Evolutionary conservation across 2,113 vertebrate species (phyloP).

Genomic region (Centropristis striata): DNA sequence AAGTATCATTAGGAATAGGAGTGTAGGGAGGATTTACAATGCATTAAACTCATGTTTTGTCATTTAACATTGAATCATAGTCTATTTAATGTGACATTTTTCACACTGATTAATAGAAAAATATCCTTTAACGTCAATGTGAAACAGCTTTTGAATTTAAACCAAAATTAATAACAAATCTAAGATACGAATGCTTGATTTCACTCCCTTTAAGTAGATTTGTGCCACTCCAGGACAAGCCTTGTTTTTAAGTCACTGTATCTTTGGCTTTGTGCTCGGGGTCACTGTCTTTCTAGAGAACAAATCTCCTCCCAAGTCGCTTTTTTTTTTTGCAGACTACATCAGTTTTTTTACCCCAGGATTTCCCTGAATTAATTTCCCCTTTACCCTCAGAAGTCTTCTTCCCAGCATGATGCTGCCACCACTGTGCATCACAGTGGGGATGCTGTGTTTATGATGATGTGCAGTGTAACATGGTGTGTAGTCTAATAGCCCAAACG

Average conservation of each 20-base stretch:
- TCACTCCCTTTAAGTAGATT: neutral
- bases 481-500: neutral
- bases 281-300: neutral
- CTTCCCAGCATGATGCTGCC: neutral
- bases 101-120: neutral
- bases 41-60: neutral
- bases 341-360: neutral
- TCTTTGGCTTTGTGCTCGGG: neutral
- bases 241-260: neutral
- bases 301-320: neutral
- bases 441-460: constrained; percentile 2
- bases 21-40: too few species aligned
- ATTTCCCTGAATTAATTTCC: neutral
- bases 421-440: neutral
- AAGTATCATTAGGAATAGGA: neutral
- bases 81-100: neutral
- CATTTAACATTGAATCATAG: neutral
- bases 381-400: neutral
- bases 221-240: neutral
- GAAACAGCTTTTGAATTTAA: neutral
- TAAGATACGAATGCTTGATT: neutral
- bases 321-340: neutral
- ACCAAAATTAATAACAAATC: neutral
- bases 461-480: neutral
- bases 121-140: neutral